A percentile compares a stretch with the other conserved stretches of the same genome.
These are phyloP conservation scores for Cyrtonyx montezumae DNA, from an alignment of 2,113 vertebrate species.

Conservation along the genomic window DNA sequence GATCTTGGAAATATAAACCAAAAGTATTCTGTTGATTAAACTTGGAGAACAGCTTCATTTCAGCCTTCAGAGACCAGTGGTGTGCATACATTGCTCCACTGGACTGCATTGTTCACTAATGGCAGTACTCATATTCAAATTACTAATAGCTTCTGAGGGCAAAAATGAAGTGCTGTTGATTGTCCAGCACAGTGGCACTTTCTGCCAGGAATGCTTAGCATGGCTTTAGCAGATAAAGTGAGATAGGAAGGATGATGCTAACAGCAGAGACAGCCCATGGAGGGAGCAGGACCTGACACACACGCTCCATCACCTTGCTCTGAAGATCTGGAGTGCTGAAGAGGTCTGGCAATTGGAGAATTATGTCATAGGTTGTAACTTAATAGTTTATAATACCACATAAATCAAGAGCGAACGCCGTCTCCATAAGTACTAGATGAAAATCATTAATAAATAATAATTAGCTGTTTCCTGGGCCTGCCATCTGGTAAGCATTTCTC, in stretches of 20 bases:
- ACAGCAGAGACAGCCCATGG: not conserved
- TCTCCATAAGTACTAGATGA: constrained; percentile 33
- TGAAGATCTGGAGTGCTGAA: not conserved
- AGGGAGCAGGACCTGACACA: not conserved
- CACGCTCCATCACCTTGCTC: not conserved
- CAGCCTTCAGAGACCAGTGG: not conserved
- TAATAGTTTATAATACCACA: constrained; percentile 9
- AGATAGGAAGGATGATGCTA: not conserved
- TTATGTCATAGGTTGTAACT: not conserved
- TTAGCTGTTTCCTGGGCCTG: constrained; percentile 59
- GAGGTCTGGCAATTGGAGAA: not conserved
- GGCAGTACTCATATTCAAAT: not conserved
- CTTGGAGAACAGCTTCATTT: not conserved
- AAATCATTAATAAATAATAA: constrained; percentile 61
- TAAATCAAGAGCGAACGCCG: not conserved
- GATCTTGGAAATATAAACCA: not conserved
- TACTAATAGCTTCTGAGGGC: not conserved
- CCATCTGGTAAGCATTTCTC: constrained; percentile 44
- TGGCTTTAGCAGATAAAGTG: not conserved
- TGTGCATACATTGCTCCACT: not conserved
- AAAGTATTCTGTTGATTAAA: not conserved
- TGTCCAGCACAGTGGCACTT: not conserved
- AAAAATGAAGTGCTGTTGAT: not conserved
- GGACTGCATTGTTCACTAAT: not conserved
- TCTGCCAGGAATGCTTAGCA: not conserved